A percentile compares a stretch with the other conserved stretches of the same genome.
phyloP scores from a whole-genome alignment of 1,140 invertebrate genomes.

The Listronotus bonariensis region DNA sequence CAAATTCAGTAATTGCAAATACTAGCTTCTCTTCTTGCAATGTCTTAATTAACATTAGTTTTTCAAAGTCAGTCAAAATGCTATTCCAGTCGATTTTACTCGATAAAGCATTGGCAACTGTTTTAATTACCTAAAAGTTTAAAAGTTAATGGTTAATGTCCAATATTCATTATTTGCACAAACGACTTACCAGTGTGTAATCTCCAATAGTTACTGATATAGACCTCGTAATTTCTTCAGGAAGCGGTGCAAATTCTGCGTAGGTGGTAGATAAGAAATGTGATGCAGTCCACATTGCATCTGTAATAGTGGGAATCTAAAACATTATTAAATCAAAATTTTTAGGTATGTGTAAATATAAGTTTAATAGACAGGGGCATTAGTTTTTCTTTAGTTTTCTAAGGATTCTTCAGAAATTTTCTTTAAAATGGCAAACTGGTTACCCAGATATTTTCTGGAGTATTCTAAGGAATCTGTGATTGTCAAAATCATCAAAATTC shows the following conservation, averaged over 20 bases:
- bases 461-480: too few relatives aligned
- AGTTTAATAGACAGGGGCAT: too few relatives aligned
- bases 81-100: constrained; percentile 64
- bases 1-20: constrained; percentile 78
- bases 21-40: constrained; percentile 83
- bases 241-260: constrained; percentile 59
- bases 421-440: too few relatives aligned
- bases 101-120: constrained; percentile 56
- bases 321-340: neutral
- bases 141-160: too few relatives aligned
- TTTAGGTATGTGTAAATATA: too few relatives aligned
- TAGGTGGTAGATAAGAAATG: constrained; percentile 65
- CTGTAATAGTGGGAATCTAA: constrained; percentile 55
- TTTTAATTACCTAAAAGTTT: constrained; percentile 59
- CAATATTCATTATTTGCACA: too few relatives aligned
- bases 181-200: constrained; percentile 60
- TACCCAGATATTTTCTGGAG: too few relatives aligned
- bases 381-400: too few relatives aligned
- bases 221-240: constrained; percentile 59
- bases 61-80: constrained; percentile 73
- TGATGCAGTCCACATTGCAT: constrained; percentile 66
- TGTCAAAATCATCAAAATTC: too few relatives aligned
- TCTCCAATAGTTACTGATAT: constrained; percentile 65
- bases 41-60: constrained; percentile 77
- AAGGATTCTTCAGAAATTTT: too few relatives aligned